These are phyloP conservation scores for Idaea straminata DNA, from an alignment of 2,888 invertebrate genomes.

Conservation along the genomic window DNA sequence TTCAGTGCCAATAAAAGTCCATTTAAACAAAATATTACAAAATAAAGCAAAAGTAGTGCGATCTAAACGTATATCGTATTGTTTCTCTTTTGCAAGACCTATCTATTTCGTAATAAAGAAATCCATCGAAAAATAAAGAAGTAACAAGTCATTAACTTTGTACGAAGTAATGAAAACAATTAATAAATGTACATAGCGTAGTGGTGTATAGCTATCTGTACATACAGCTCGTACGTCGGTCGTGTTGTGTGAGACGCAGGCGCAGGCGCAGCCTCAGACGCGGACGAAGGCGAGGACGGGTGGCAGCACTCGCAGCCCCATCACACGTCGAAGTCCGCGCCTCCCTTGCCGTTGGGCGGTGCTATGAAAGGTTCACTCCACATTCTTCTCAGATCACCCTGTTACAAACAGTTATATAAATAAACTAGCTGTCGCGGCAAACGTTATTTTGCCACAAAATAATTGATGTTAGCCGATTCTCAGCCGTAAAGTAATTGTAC, in stretches of 20 bases:
- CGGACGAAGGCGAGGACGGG: conserved; percentile 7
- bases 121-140: too few species aligned
- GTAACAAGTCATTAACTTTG: too few species aligned
- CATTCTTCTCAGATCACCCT: conserved; percentile 98
- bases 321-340: conserved; percentile 77
- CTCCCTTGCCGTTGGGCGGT: conserved; percentile 85
- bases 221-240: conserved; percentile 5
- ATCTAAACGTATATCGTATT: too few species aligned
- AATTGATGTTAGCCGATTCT: too few species aligned
- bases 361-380: conserved; percentile 98
- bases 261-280: conserved; percentile 7
- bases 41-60: too few species aligned
- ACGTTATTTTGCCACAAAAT: too few species aligned
- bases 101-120: too few species aligned
- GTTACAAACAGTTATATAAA: conserved; percentile 25
- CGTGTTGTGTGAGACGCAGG: too few species aligned
- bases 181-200: neutral
- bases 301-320: conserved; percentile 66
- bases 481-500: too few species aligned
- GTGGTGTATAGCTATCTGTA: conserved; percentile 22
- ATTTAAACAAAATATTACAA: neutral
- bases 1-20: neutral
- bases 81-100: too few species aligned
- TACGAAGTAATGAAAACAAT: too few species aligned
- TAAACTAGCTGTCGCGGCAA: neutral